phyloP scores from a whole-genome alignment of 2,113 vertebrate genomes.

The Planiliza haematocheilus region DNA sequence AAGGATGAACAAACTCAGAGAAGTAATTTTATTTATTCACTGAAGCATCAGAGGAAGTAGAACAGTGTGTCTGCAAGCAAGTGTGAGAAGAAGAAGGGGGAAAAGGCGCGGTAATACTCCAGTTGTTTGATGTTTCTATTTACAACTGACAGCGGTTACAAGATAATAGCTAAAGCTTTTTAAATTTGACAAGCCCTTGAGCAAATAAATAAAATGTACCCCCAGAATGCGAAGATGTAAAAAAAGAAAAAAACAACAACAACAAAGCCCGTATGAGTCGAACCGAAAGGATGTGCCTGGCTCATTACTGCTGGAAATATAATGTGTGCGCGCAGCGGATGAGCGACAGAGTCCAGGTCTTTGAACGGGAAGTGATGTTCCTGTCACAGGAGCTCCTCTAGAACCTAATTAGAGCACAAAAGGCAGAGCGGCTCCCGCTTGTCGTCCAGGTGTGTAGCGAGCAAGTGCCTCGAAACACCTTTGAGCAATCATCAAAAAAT shows the following conservation, averaged over 20 bases:
- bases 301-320: slow-evolving; percentile 60
- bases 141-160: slow-evolving; percentile 59
- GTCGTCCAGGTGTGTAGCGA: slow-evolving; percentile 46
- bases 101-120: slow-evolving; percentile 26
- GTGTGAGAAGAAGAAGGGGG: slow-evolving; percentile 16
- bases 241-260: not conserved
- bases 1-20: slow-evolving; percentile 36
- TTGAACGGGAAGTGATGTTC: slow-evolving; percentile 67
- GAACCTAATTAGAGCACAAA: slow-evolving; percentile 76
- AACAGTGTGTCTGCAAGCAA: slow-evolving; percentile 20
- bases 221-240: slow-evolving; percentile 26
- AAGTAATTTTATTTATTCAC: slow-evolving; percentile 57
- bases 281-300: slow-evolving; percentile 24
- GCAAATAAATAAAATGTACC: slow-evolving; percentile 50
- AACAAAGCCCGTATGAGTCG: slow-evolving; percentile 24
- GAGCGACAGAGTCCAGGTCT: slow-evolving; percentile 48
- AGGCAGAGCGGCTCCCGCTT: slow-evolving; percentile 45
- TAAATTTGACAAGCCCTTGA: slow-evolving; percentile 56
- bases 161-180: slow-evolving; percentile 51
- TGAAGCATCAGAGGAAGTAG: slow-evolving; percentile 43
- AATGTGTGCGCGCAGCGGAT: slow-evolving; percentile 22
- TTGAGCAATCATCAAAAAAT: slow-evolving; percentile 57
- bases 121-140: slow-evolving; percentile 53
- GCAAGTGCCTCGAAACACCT: slow-evolving; percentile 44
- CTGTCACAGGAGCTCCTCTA: slow-evolving; percentile 52